Evolutionary conservation across 1,140 invertebrate genomes (phyloP).

Genomic region (Lanistes nyassanus): DNA sequence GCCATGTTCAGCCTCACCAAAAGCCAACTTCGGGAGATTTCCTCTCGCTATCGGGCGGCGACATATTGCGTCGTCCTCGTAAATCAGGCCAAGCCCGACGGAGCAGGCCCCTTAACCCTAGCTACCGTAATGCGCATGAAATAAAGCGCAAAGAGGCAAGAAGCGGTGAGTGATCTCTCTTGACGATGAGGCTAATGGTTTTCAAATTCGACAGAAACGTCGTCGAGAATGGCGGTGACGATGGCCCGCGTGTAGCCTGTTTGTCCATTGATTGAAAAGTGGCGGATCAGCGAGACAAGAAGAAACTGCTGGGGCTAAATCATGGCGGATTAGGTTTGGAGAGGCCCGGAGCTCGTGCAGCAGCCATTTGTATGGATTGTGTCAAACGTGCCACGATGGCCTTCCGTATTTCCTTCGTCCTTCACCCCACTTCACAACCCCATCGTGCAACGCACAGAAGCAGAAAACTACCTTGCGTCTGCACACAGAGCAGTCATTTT

Average conservation of each 20-base stretch:
- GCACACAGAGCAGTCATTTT: too few relatives aligned
- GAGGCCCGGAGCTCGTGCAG: not conserved
- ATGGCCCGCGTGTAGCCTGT: not conserved
- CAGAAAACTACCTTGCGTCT: too few relatives aligned
- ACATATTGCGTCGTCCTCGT: constrained; percentile 18
- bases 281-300: constrained; percentile 5
- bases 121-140: constrained; percentile 3
- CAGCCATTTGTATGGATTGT: constrained; percentile 9
- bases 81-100: constrained; percentile 4
- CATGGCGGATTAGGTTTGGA: constrained; percentile 3
- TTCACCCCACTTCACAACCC: too few relatives aligned
- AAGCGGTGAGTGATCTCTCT: not conserved
- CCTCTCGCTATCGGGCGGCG: constrained; percentile 13
- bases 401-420: too few relatives aligned
- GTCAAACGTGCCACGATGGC: not conserved
- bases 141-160: constrained; percentile 6
- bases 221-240: not conserved
- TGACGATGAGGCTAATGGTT: not conserved
- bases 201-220: constrained; percentile 5
- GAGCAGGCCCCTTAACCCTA: not conserved
- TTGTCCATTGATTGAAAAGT: constrained; percentile 11
- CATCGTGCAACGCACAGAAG: too few relatives aligned
- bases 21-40: not conserved
- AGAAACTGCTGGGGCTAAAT: constrained; percentile 8
- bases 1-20: not conserved